Evolutionary conservation across 2,888 invertebrate species (phyloP).

Genomic region (Lasiommata megera): DNA sequence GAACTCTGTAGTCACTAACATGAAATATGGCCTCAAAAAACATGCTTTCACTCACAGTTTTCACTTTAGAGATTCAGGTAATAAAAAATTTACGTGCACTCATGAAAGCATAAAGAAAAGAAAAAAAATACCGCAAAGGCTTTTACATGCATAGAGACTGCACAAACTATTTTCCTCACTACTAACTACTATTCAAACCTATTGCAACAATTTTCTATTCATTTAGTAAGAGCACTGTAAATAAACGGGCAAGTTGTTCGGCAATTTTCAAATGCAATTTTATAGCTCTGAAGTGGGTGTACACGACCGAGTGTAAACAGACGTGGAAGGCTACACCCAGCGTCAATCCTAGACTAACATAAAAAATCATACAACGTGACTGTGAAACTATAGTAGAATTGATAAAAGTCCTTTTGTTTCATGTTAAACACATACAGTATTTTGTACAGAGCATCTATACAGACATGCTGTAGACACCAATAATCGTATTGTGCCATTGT

Average conservation of each 20-base stretch:
- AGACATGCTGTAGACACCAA: no score
- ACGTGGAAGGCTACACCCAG: no score
- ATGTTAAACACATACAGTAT: no score
- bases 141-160: slow-evolving; percentile 6
- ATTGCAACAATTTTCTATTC: slow-evolving; percentile 24
- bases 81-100: not conserved
- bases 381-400: no score
- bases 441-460: no score
- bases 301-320: no score
- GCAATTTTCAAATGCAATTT: not conserved
- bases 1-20: no score
- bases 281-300: not conserved
- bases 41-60: not conserved
- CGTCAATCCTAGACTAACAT: no score
- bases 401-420: no score
- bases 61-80: not conserved
- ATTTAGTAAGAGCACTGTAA: slow-evolving; percentile 18
- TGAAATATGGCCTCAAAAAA: not conserved
- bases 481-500: no score
- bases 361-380: no score
- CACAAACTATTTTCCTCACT: slow-evolving; percentile 18
- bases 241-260: not conserved
- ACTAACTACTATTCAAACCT: slow-evolving; percentile 15
- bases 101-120: slow-evolving; percentile 1
- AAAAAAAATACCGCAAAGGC: slow-evolving; percentile 11